These are phyloP conservation scores for Orthonevra nobilis DNA, from an alignment of 2,888 invertebrate species.

Conservation along the genomic window DNA sequence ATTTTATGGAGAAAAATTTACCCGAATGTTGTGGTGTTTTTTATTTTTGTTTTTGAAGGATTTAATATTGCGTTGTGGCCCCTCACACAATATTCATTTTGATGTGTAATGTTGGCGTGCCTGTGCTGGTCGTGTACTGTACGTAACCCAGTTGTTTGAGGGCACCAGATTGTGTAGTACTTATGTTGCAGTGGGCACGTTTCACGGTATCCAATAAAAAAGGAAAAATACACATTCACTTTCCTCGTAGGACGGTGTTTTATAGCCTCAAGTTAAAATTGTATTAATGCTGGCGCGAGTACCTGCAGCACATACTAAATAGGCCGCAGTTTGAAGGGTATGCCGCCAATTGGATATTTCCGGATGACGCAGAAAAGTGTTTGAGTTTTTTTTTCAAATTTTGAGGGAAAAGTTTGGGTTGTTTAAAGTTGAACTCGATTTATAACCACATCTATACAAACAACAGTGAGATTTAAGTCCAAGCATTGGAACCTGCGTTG, in stretches of 20 bases:
- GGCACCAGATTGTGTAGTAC: slow-evolving; percentile 29
- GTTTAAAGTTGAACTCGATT: no score
- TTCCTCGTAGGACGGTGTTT: slow-evolving; percentile 24
- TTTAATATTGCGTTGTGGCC: slow-evolving; percentile 54
- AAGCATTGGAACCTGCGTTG: no score
- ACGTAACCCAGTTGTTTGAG: slow-evolving; percentile 25
- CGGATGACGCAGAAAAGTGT: no score
- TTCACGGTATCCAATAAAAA: slow-evolving; percentile 38
- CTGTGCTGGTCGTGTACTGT: slow-evolving; percentile 13
- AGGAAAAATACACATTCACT: slow-evolving; percentile 29
- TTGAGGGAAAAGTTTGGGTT: no score
- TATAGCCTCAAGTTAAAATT: slow-evolving; percentile 40
- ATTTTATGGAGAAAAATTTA: slow-evolving; percentile 19
- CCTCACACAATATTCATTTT: slow-evolving; percentile 42
- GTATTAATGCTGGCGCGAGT: slow-evolving; percentile 32
- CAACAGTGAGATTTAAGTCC: no score
- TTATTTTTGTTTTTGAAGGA: slow-evolving; percentile 40
- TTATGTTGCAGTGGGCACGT: slow-evolving; percentile 31
- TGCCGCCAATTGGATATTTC: no score
- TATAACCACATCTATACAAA: no score
- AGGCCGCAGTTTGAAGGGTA: slow-evolving; percentile 23
- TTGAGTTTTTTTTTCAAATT: no score
- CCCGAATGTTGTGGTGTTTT: slow-evolving; percentile 47
- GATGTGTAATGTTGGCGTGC: slow-evolving; percentile 41
- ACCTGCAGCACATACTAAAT: slow-evolving; percentile 43